These are phyloP conservation scores for Mastomys coucha DNA, from an alignment of 2,113 vertebrate genomes.

Conservation along the genomic window DNA sequence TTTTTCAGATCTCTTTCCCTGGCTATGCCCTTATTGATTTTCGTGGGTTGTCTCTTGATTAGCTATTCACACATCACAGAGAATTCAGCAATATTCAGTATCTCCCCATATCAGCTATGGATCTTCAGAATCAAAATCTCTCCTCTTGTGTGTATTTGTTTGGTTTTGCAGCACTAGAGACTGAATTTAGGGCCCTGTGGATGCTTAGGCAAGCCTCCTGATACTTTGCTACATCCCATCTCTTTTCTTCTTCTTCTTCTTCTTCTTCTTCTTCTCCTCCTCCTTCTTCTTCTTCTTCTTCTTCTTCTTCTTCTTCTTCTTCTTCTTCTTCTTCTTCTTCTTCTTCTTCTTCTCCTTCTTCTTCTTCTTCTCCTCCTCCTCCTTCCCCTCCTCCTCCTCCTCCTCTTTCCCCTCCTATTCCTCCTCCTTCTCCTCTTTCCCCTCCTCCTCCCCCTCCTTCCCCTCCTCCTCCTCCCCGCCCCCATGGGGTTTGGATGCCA, in stretches of 20 bases:
- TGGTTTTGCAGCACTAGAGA: background rate
- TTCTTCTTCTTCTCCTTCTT: background rate
- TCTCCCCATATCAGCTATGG: background rate
- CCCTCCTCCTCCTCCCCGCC: background rate
- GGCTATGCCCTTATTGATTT: background rate
- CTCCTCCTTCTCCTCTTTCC: background rate
- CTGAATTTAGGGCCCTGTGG: background rate
- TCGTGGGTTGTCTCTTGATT: background rate
- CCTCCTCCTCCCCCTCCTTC: background rate
- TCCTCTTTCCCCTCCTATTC: background rate
- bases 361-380: background rate
- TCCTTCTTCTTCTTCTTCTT: no score
- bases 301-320: no score
- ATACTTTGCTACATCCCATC: background rate
- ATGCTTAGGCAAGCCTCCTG: background rate
- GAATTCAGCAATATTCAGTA: background rate
- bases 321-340: no score
- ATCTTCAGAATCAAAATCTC: constrained; percentile 41
- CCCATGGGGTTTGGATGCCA: background rate
- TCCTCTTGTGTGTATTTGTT: background rate
- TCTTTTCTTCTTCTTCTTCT: no score
- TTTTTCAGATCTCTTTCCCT: background rate
- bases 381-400: background rate
- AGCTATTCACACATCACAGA: background rate
- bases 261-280: background rate